Evolutionary conservation across 2,888 invertebrate species (phyloP).

Genomic region (Megaustenia siamemsis): DNA sequence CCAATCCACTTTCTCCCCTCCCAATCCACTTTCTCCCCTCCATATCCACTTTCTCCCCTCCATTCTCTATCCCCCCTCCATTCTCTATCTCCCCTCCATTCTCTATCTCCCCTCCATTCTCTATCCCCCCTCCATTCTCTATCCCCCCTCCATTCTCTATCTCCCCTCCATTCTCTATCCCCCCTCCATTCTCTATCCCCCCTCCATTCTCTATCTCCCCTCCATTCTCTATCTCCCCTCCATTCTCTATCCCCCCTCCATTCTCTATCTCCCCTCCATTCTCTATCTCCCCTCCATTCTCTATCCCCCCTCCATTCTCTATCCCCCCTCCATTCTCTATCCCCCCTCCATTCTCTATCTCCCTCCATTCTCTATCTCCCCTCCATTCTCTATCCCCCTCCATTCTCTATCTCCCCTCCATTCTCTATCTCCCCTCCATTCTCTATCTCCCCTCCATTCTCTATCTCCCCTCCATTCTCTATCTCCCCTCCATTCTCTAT

Average conservation of each 20-base stretch:
- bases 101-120: background rate
- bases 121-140: no score
- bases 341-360: no score
- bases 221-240: background rate
- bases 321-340: background rate
- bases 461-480: no score
- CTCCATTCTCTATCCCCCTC: no score
- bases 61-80: no score
- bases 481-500: no score
- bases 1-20: background rate
- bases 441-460: background rate
- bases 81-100: background rate
- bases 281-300: background rate
- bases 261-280: background rate
- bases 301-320: background rate
- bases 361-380: no score
- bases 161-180: background rate
- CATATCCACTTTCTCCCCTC: no score
- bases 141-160: background rate
- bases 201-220: background rate
- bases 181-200: background rate
- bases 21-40: no score
- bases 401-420: no score
- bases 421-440: no score
- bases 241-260: background rate